Conservation (phyloP, 2,113 vertebrate genomes). For the pig (Sus scrofa) region DNA sequence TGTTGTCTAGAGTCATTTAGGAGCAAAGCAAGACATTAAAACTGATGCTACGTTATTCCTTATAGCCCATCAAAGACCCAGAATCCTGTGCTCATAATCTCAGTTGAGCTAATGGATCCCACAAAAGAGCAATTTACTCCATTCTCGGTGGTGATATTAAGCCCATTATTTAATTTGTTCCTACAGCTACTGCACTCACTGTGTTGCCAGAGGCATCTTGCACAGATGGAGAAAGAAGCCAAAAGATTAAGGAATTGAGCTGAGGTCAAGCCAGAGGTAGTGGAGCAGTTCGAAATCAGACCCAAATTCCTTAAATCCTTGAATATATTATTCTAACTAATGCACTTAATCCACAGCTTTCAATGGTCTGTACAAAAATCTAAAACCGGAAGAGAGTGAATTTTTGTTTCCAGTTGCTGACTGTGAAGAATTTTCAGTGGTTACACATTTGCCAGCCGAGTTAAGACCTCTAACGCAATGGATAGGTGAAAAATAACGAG, state of each 20-base stretch:
- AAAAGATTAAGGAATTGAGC: slow-evolving; percentile 77
- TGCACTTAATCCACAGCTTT: slow-evolving; percentile 65
- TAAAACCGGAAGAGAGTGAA: not conserved
- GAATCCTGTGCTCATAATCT: slow-evolving; percentile 67
- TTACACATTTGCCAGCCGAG: slow-evolving; percentile 57
- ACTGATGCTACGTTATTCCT: slow-evolving; percentile 38
- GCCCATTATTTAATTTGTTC: slow-evolving; percentile 79
- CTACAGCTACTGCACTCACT: slow-evolving; percentile 65
- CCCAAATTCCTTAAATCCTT: slow-evolving; percentile 69
- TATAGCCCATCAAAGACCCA: slow-evolving; percentile 27
- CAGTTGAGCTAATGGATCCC: slow-evolving; percentile 71
- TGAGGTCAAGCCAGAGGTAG: slow-evolving; percentile 67
- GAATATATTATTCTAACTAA: slow-evolving; percentile 71
- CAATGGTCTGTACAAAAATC: not conserved
- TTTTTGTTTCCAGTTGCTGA: slow-evolving; percentile 55
- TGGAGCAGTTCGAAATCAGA: slow-evolving; percentile 28
- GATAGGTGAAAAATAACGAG: slow-evolving; percentile 57
- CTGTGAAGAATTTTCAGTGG: slow-evolving; percentile 14
- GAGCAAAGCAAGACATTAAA: slow-evolving; percentile 56
- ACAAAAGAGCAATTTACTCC: slow-evolving; percentile 74
- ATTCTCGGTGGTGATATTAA: slow-evolving; percentile 63
- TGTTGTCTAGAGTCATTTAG: slow-evolving; percentile 25
- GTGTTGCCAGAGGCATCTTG: slow-evolving; percentile 73
- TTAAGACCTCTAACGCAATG: not conserved
- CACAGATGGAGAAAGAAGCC: slow-evolving; percentile 65